A percentile compares a stretch with the other conserved stretches of the same genome.
Conservation (phyloP, 53 echinoderm and acorn worm species). For the Echinarachnius parma region DNA sequence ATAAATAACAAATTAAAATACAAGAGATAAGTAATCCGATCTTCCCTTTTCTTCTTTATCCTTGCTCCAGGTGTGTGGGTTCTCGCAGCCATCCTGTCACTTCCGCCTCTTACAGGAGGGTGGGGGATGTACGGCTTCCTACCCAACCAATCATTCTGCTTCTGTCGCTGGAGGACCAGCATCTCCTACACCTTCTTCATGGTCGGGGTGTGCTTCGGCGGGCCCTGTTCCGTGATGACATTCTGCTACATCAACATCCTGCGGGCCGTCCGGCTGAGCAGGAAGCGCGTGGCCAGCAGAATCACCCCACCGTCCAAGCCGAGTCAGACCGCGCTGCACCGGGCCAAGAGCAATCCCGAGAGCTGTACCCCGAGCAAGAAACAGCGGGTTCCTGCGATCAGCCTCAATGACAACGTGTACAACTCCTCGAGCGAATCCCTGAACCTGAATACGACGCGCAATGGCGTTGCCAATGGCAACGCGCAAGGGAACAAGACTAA, state of each 20-base stretch:
- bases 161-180: slow-evolving; percentile 71
- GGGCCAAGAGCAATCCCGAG: background rate
- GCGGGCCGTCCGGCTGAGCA: slow-evolving; percentile 63
- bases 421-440: background rate
- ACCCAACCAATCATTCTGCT: slow-evolving; percentile 90
- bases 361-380: background rate
- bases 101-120: slow-evolving; percentile 66
- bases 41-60: slow-evolving; percentile 16
- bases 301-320: background rate
- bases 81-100: slow-evolving; percentile 62
- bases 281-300: slow-evolving; percentile 57
- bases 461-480: background rate
- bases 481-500: too few relatives aligned
- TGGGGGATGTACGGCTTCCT: slow-evolving; percentile 89
- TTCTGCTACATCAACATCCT: slow-evolving; percentile 91
- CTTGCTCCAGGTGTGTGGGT: slow-evolving; percentile 80
- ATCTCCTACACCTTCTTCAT: slow-evolving; percentile 96
- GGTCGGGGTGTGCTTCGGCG: slow-evolving; percentile 94
- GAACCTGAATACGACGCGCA: background rate
- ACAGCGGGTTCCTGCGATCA: background rate
- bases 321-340: background rate
- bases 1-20: too few relatives aligned
- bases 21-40: too few relatives aligned
- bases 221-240: slow-evolving; percentile 95
- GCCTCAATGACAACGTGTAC: too few relatives aligned